Evolutionary conservation across 2,113 vertebrate genomes (phyloP), one percentile per base, ranked within the genome.

Genomic region (Rhynchomys soricoides): DNA sequence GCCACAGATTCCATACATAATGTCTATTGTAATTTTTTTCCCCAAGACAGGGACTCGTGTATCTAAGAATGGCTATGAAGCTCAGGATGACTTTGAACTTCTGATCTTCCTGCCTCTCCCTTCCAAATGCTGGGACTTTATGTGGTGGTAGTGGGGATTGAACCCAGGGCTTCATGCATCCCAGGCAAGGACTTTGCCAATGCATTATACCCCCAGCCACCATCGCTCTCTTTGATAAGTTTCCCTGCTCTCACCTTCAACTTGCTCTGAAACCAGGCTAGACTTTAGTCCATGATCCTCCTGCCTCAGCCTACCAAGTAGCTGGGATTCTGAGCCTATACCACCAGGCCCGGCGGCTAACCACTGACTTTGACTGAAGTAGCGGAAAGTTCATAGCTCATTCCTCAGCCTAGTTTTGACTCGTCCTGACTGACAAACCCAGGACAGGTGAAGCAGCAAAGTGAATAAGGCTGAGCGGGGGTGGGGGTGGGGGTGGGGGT

Each of bases 401-500:
- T 62, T 89, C 68, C 50, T 50, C 57, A 37, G 43, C 52, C 52
- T 52, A 40, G 34, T 68, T 88, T 21, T 22, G 19, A 37, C 11
- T 4, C 9, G n/a, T 15, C 16, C 29, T n/a, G 43, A 11, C 59
- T 45, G 9, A 59, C 52, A 29, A 4, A 0, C 1, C 0, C 29
- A 17, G 13, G 0, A 21, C 10, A 40, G 89, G 15, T 29, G 3
- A 45, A 70, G 43, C 3, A 12, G 17, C 21, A 10, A 62, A 52
- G 52, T 82, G 40, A 48, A 52, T 3, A 52, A 17, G 55, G n/a
- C 7, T 4, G 73, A 55, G n/a, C 7, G 29, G n/a, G 3, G 31
- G 2, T 70, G 85, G 45, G 48, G 9, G 2, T n/a, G 45, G 29
- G 3, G 31, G 2, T 70, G 85, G 45, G 48, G 9, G 2, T n/a